These are phyloP conservation scores for Sphaerodactylus townsendi DNA, from an alignment of 2,113 vertebrate genomes.

Conservation along the genomic window DNA sequence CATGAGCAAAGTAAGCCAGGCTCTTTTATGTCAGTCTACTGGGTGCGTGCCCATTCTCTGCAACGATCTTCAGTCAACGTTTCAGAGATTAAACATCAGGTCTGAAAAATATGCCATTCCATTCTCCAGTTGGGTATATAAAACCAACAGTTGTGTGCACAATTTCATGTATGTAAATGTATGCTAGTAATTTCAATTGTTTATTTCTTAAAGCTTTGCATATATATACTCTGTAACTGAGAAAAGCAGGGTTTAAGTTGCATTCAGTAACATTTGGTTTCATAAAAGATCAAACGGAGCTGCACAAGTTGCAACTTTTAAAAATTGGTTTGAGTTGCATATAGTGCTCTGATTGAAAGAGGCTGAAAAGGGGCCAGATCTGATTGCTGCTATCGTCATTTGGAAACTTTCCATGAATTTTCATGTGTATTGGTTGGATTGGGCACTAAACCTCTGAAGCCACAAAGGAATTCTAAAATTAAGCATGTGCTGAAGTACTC, in stretches of 20 bases:
- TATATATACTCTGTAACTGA: not conserved
- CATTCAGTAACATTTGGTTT: constrained; percentile 15
- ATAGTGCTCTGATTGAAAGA: constrained; percentile 7
- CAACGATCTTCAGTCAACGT: not conserved
- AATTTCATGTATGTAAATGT: constrained; percentile 20
- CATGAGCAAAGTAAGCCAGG: not conserved
- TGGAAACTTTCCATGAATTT: constrained; percentile 13
- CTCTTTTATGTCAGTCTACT: not conserved
- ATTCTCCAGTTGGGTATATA: not conserved
- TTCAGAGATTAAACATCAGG: not conserved
- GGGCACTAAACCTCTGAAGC: not conserved
- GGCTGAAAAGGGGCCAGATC: constrained; percentile 3
- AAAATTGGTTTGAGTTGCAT: constrained; percentile 1
- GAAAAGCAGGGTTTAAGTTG: not conserved
- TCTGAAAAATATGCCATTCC: not conserved
- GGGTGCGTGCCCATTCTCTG: not conserved
- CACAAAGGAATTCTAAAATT: constrained; percentile 12
- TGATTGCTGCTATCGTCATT: not conserved
- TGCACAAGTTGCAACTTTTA: not conserved
- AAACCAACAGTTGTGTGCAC: not conserved
- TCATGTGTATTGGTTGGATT: not conserved
- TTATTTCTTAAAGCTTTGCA: not conserved
- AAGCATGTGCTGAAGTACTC: constrained; percentile 5
- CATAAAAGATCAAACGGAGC: not conserved
- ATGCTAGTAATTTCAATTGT: not conserved